A percentile compares a stretch with the other conserved stretches of the same genome.
Evolutionary conservation across 2,113 vertebrate species (phyloP).

Genomic region (Cisticola juncidis): DNA sequence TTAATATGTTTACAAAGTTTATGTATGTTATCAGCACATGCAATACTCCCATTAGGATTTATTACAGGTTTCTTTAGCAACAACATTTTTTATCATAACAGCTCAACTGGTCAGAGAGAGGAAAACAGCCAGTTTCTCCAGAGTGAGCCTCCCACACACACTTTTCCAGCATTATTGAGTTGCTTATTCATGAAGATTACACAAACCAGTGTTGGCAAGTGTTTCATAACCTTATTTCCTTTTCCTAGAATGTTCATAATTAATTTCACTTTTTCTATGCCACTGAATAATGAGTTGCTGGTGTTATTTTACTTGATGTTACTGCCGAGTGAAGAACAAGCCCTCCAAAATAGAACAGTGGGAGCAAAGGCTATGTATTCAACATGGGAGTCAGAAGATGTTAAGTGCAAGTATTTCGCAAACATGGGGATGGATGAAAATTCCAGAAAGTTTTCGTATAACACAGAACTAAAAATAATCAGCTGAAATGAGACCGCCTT

Average conservation of each 20-base stretch:
- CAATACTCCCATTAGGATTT: slow-evolving; percentile 55
- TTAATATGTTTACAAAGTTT: slow-evolving; percentile 61
- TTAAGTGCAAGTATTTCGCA: background rate
- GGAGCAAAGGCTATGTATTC: background rate
- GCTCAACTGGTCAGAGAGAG: slow-evolving; percentile 40
- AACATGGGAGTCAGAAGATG: background rate
- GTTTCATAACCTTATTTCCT: slow-evolving; percentile 59
- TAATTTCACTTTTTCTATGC: slow-evolving; percentile 14
- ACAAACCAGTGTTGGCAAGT: slow-evolving; percentile 31
- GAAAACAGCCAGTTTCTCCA: slow-evolving; percentile 42
- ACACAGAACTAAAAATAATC: background rate
- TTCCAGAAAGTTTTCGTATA: background rate
- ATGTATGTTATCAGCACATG: slow-evolving; percentile 58
- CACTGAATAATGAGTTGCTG: background rate
- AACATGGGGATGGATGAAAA: background rate
- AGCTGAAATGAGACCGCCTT: background rate
- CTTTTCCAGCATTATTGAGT: slow-evolving; percentile 14
- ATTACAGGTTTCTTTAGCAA: slow-evolving; percentile 67
- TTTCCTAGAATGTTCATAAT: slow-evolving; percentile 49
- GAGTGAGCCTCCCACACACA: slow-evolving; percentile 30
- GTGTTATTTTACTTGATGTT: background rate
- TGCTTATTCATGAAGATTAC: slow-evolving; percentile 38
- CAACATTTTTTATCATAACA: slow-evolving; percentile 69
- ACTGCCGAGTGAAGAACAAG: background rate
- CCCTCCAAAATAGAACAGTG: background rate